Base-by-base conservation (phyloP, 2,797 vertebrate genomes). In the Melanotaenia pygmaea region DNA sequence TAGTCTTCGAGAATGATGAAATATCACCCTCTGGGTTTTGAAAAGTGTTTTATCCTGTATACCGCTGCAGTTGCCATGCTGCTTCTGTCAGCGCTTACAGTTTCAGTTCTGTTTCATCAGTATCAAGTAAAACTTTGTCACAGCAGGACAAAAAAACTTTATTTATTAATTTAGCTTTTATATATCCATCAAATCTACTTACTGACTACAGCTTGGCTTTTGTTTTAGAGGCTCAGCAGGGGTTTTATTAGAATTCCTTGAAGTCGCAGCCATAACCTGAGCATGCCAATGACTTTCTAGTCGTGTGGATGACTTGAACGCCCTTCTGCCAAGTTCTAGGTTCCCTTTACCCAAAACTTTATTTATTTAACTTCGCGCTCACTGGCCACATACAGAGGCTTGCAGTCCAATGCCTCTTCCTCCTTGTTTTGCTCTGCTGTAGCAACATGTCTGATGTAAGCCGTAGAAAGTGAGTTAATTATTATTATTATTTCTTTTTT, bases 231-330 rank as follows among this genome's bases (percentile, higher is more conserved):
- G 32, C 30, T 68, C 30, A 54, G 24, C 26, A 30, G 22, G 22
- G 16, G 12, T 76, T 60, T 70, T 20, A 68, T 68, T 34, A 37
- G 13, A 30, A 30, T 63, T 30, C 24, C 60, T n/a, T 10, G 22
- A 59, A 22, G 18, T 51, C 43, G 18, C 24, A 7, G 22, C 54
- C 26, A 64, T 59, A 13, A 43, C 37, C 43, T 43, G 13, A 43
- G 2, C 22, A 24, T 32, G 30, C 5, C 43, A 66, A 61, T 60
- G 26, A 37, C 28, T 64, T 66, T 64, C n/a, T 13, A 5, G 57
- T 35, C 4, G 51, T 38, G 8, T 24, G 51, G 35, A 59, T 30
- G 22, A 24, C 34, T 11, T 69, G 32, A 32, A 18, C 22, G 32
- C 13, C 0, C 71, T 50, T 66, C 38, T 59, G 37, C 20, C 16